These are phyloP conservation scores for Herpetotheres cachinnans DNA, from an alignment of 2,113 vertebrate species.

Conservation along the genomic window DNA sequence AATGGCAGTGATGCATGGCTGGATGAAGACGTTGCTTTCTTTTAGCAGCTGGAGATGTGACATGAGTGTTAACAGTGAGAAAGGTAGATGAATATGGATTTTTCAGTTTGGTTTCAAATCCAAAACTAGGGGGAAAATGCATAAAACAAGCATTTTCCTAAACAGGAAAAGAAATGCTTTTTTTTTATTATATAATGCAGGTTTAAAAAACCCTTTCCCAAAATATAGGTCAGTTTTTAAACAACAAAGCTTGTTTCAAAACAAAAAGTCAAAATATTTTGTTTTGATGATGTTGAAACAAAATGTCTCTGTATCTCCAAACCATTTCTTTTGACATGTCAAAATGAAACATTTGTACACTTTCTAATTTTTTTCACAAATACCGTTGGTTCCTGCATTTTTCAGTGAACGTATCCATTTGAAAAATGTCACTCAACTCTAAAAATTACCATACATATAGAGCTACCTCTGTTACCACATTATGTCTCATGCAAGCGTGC, in stretches of 20 bases:
- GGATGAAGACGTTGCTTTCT: not conserved
- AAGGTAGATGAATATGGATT: conserved; percentile 34
- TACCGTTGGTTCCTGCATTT: conserved; percentile 53
- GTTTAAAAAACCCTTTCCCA: not conserved
- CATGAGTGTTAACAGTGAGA: not conserved
- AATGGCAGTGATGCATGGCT: not conserved
- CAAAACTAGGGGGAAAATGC: not conserved
- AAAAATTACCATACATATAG: conserved; percentile 58
- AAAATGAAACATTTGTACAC: conserved; percentile 54
- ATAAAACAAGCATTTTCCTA: not conserved
- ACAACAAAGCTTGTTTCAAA: conserved; percentile 44
- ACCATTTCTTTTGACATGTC: conserved; percentile 37
- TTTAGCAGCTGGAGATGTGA: not conserved
- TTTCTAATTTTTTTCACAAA: conserved; percentile 54
- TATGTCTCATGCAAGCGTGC: conserved; percentile 39
- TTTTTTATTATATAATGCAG: not conserved
- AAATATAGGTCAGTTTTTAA: conserved; percentile 53
- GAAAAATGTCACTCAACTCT: conserved; percentile 54
- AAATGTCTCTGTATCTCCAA: not conserved
- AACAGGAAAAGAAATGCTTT: not conserved
- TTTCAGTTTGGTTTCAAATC: not conserved
- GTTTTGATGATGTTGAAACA: not conserved
- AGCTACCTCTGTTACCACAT: conserved; percentile 54
- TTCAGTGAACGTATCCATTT: conserved; percentile 48
- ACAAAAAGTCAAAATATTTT: conserved; percentile 67